phyloP scores from a whole-genome alignment of 2,113 vertebrate species.

The Stomatorhinus ivindoensis region DNA sequence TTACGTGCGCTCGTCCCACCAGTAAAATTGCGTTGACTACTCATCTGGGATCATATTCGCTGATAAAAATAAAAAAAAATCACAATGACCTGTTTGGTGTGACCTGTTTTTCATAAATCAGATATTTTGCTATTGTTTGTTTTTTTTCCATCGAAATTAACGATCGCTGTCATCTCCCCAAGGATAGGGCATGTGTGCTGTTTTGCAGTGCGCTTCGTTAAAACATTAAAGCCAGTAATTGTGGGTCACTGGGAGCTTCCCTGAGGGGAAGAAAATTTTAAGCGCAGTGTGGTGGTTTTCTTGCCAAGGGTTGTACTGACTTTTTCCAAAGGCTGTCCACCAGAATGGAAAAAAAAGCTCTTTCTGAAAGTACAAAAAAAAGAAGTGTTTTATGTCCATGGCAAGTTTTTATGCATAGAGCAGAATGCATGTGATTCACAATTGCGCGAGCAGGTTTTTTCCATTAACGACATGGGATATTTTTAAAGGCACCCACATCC shows the following conservation, averaged over 20 bases:
- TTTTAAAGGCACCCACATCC: constrained; percentile 33
- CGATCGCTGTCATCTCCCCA: background rate
- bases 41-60: background rate
- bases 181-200: background rate
- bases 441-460: constrained; percentile 20
- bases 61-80: background rate
- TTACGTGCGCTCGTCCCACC: constrained; percentile 24
- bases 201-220: background rate
- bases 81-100: background rate
- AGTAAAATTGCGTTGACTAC: background rate
- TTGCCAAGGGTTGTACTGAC: background rate
- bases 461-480: constrained; percentile 25
- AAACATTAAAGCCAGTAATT: background rate
- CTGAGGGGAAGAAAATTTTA: background rate
- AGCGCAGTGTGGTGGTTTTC: background rate
- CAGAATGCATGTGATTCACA: constrained; percentile 18
- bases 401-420: background rate
- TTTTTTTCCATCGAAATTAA: background rate
- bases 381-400: background rate
- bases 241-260: background rate
- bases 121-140: background rate
- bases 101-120: background rate
- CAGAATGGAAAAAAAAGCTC: constrained; percentile 11
- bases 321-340: constrained; percentile 14
- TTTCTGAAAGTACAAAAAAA: constrained; percentile 18